phyloP scores from a whole-genome alignment of 2,113 vertebrate genomes.

The Gymnobelideus leadbeateri region DNA sequence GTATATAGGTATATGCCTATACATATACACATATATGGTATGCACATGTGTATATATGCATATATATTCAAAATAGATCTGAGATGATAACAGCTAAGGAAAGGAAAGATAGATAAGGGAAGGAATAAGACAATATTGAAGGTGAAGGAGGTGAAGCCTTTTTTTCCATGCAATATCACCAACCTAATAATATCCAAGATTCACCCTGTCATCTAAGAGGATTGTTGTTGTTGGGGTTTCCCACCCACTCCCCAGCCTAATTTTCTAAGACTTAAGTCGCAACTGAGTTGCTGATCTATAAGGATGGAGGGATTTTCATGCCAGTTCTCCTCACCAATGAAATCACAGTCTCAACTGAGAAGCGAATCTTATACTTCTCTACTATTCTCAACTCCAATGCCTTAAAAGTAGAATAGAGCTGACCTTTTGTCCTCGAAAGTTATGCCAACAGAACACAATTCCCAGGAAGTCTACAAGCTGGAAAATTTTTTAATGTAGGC shows the following conservation, averaged over 20 bases:
- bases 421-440: neutral
- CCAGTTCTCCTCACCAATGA: neutral
- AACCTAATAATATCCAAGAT: neutral
- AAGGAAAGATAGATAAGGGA: neutral
- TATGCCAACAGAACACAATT: neutral
- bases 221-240: neutral
- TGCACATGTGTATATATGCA: too few relatives aligned
- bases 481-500: neutral
- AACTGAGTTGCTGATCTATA: neutral
- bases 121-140: neutral
- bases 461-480: neutral
- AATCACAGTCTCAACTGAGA: neutral
- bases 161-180: neutral
- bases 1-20: too few relatives aligned
- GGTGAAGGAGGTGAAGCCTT: neutral
- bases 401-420: neutral
- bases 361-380: neutral
- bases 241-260: neutral
- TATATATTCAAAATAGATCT: neutral
- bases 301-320: neutral
- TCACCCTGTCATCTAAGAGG: neutral
- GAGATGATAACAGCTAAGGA: neutral
- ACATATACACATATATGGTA: too few relatives aligned
- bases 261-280: neutral
- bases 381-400: neutral